Conservation (phyloP, 2,797 vertebrate species). For the Cyclura pinguis region DNA sequence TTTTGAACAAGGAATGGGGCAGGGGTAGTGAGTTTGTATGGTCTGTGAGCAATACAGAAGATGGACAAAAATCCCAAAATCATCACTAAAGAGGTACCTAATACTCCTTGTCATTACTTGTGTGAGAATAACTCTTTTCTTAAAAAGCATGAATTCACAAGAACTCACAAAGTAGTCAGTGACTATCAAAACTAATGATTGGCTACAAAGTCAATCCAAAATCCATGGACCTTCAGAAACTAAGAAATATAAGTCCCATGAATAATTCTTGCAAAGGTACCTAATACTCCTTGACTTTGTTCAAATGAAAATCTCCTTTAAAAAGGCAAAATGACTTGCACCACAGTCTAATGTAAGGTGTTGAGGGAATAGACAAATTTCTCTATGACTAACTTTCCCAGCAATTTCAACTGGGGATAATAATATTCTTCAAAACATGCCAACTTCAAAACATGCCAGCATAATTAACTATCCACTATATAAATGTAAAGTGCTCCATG, state of each 20-base stretch:
- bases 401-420: neutral
- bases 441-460: neutral
- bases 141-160: too few relatives aligned
- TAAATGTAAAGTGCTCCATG: neutral
- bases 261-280: neutral
- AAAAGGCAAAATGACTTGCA: neutral
- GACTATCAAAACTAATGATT: neutral
- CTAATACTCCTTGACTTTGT: neutral
- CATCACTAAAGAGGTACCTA: neutral
- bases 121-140: neutral
- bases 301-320: neutral
- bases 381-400: neutral
- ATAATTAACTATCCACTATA: slow-evolving; percentile 10
- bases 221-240: neutral
- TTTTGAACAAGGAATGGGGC: too few relatives aligned
- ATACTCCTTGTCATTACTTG: neutral
- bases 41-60: neutral
- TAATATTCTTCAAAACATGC: neutral
- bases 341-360: neutral
- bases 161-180: too few relatives aligned
- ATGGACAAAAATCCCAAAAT: neutral
- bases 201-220: too few relatives aligned
- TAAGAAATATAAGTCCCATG: neutral
- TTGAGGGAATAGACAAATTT: neutral
- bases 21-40: neutral